A percentile compares a stretch with the other conserved stretches of the same genome.
Conservation (phyloP, 1,140 invertebrate genomes). For the Matsumurasca onukii region DNA sequence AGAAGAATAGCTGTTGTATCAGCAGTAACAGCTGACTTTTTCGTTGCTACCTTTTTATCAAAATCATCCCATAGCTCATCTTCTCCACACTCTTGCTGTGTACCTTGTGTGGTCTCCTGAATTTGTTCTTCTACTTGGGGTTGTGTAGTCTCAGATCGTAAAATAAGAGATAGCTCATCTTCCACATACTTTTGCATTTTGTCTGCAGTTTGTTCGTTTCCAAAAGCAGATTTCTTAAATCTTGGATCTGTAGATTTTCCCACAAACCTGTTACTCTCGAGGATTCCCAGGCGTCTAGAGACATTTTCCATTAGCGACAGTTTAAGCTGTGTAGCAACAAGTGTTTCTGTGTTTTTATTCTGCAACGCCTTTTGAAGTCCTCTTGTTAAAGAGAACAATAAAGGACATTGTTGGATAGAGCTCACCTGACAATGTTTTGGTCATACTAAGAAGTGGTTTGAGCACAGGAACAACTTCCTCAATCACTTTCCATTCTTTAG, state of each 20-base stretch:
- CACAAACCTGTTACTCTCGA: constrained; percentile 40
- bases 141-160: too few species aligned
- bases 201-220: constrained; percentile 40
- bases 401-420: constrained; percentile 13
- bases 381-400: constrained; percentile 7
- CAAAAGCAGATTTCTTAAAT: constrained; percentile 44
- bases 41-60: too few species aligned
- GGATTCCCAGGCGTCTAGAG: constrained; percentile 36
- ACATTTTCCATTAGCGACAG: constrained; percentile 10
- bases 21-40: too few species aligned
- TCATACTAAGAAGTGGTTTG: not conserved
- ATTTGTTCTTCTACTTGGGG: too few species aligned
- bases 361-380: constrained; percentile 12
- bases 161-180: too few species aligned
- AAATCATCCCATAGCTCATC: too few species aligned
- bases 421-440: constrained; percentile 13
- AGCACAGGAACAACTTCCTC: not conserved
- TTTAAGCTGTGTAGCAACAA: not conserved
- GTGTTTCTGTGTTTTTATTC: not conserved
- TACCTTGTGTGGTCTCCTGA: too few species aligned
- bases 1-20: too few species aligned
- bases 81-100: too few species aligned
- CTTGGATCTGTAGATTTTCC: constrained; percentile 42
- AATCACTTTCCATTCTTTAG: not conserved
- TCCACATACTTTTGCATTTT: too few species aligned